phyloP scores from a whole-genome alignment of 2,888 invertebrate species.

The Polymixis lichenea region DNA sequence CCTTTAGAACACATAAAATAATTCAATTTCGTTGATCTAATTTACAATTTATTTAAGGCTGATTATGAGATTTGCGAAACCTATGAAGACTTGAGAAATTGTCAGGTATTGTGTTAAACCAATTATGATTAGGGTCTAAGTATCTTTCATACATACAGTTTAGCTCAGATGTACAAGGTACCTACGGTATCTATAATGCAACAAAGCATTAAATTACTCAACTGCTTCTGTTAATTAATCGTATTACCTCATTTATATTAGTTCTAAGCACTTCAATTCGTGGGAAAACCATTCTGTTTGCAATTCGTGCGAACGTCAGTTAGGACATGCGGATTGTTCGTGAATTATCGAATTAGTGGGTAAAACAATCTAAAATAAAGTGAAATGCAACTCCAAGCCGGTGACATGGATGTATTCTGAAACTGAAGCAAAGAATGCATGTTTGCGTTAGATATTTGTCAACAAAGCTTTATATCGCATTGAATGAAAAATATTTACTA shows the following conservation, averaged over 20 bases:
- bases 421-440: slow-evolving; percentile 76
- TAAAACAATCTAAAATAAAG: slow-evolving; percentile 35
- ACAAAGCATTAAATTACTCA: slow-evolving; percentile 62
- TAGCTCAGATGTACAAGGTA: slow-evolving; percentile 18
- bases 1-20: slow-evolving; percentile 10
- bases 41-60: neutral
- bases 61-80: neutral
- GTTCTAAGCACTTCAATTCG: slow-evolving; percentile 58
- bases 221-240: slow-evolving; percentile 59
- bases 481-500: slow-evolving; percentile 72
- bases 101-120: neutral
- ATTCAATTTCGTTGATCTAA: slow-evolving; percentile 25
- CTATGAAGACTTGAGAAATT: too few species aligned
- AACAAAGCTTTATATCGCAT: slow-evolving; percentile 78
- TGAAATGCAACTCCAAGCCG: slow-evolving; percentile 35
- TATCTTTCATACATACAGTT: slow-evolving; percentile 11
- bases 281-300: slow-evolving; percentile 66
- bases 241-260: slow-evolving; percentile 59
- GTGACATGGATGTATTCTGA: slow-evolving; percentile 54
- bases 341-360: slow-evolving; percentile 39
- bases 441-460: slow-evolving; percentile 81
- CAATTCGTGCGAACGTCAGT: slow-evolving; percentile 57
- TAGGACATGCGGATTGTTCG: slow-evolving; percentile 47
- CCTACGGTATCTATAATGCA: slow-evolving; percentile 41
- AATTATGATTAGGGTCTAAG: neutral